Conservation (phyloP, 2,888 invertebrate species). For the Noctua janthe region DNA sequence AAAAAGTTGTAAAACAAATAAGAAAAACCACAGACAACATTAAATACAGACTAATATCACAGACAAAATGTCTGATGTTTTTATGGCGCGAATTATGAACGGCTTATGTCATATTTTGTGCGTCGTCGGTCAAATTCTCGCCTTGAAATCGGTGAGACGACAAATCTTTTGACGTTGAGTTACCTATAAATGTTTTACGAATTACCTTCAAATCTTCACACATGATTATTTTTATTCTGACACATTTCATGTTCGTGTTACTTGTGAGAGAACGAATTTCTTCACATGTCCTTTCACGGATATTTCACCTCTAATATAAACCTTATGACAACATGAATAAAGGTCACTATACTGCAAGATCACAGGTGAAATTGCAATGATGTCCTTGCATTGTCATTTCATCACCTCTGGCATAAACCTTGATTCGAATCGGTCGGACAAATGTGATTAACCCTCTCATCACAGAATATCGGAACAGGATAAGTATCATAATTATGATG, state of each 20-base stretch:
- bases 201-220: not conserved
- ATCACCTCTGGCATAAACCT: too few species aligned
- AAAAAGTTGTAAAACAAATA: slow-evolving; percentile 8
- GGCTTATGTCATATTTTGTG: slow-evolving; percentile 34
- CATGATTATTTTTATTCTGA: not conserved
- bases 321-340: not conserved
- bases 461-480: not conserved
- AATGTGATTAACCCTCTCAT: not conserved
- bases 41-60: slow-evolving; percentile 21
- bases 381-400: not conserved
- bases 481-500: not conserved
- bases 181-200: slow-evolving; percentile 7
- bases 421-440: too few species aligned
- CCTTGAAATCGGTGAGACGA: slow-evolving; percentile 3
- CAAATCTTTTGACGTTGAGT: slow-evolving; percentile 2
- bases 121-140: slow-evolving; percentile 40
- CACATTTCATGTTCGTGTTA: not conserved
- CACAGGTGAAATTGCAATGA: not conserved
- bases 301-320: not conserved
- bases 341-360: not conserved
- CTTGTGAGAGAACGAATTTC: not conserved
- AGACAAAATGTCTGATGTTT: slow-evolving; percentile 40
- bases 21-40: slow-evolving; percentile 28
- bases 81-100: slow-evolving; percentile 45
- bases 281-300: not conserved